phyloP scores from a whole-genome alignment of 2,113 vertebrate species.

The Spermophilus dauricus region DNA sequence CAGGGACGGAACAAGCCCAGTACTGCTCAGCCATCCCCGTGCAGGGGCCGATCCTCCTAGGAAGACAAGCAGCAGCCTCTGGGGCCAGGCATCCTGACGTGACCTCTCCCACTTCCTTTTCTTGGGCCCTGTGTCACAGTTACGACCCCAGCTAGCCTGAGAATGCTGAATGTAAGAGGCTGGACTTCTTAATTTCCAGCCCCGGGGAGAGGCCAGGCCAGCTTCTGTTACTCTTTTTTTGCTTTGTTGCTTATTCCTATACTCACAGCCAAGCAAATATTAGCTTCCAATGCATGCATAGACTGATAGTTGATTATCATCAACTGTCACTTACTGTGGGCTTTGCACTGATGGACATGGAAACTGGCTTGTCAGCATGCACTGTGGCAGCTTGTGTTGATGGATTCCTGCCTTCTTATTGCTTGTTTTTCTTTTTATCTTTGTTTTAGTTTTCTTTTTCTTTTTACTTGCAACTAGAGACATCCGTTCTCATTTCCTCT shows the following conservation, averaged over 20 bases:
- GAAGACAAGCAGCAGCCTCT: not conserved
- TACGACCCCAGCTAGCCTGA: not conserved
- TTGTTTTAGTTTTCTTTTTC: not conserved
- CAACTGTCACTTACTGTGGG: not conserved
- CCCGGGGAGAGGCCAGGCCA: accelerated
- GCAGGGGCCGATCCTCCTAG: not conserved
- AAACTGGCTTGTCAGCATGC: not conserved
- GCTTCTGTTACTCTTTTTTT: no score
- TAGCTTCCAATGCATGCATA: not conserved
- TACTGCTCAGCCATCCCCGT: not conserved
- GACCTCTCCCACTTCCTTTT: not conserved
- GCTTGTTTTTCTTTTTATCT: not conserved
- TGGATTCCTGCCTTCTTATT: not conserved
- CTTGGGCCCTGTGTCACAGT: not conserved
- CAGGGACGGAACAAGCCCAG: no score
- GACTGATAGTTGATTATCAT: not conserved
- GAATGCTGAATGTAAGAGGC: accelerated
- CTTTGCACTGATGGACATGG: not conserved
- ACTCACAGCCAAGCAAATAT: not conserved
- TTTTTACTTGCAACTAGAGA: not conserved
- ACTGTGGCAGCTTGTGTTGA: not conserved
- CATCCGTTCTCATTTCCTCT: not conserved
- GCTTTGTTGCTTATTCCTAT: accelerated
- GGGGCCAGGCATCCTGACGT: no score
- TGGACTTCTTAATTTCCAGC: not conserved